Conservation (phyloP, 2,888 invertebrate genomes). For the Lingula anatina region DNA sequence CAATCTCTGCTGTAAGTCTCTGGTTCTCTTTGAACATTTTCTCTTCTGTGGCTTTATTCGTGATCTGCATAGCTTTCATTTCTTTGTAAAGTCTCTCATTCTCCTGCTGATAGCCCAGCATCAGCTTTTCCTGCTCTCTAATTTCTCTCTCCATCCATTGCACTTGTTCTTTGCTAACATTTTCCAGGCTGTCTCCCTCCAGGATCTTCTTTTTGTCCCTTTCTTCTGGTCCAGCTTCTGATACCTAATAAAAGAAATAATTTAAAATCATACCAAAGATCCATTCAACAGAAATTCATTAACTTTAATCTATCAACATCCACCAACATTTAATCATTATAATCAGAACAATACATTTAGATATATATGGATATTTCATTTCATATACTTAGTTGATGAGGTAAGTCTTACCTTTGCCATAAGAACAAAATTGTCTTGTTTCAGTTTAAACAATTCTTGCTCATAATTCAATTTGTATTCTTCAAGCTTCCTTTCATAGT, state of each 20-base stretch:
- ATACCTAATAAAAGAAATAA: conserved; percentile 1
- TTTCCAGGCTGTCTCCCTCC: conserved; percentile 10
- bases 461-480: conserved; percentile 33
- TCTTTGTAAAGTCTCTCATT: conserved; percentile 47
- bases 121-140: conserved; percentile 42
- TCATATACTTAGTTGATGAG: too few relatives aligned
- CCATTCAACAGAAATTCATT: too few relatives aligned
- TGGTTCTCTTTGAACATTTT: conserved; percentile 48
- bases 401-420: conserved; percentile 37
- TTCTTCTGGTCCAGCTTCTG: too few relatives aligned
- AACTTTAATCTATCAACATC: too few relatives aligned
- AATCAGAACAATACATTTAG: neutral
- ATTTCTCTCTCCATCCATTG: conserved; percentile 36
- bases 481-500: conserved; percentile 24
- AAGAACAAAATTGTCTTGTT: conserved; percentile 47
- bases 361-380: too few relatives aligned
- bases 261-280: too few relatives aligned
- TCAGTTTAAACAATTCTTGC: conserved; percentile 35
- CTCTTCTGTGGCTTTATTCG: conserved; percentile 38
- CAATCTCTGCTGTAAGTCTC: conserved; percentile 32
- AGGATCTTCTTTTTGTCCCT: too few relatives aligned
- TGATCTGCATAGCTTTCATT: conserved; percentile 33
- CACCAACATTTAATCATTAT: too few relatives aligned
- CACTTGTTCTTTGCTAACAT: conserved; percentile 31
- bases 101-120: conserved; percentile 46